phyloP scores from a whole-genome alignment of 2,888 invertebrate genomes.

The Melanostoma mellinum region DNA sequence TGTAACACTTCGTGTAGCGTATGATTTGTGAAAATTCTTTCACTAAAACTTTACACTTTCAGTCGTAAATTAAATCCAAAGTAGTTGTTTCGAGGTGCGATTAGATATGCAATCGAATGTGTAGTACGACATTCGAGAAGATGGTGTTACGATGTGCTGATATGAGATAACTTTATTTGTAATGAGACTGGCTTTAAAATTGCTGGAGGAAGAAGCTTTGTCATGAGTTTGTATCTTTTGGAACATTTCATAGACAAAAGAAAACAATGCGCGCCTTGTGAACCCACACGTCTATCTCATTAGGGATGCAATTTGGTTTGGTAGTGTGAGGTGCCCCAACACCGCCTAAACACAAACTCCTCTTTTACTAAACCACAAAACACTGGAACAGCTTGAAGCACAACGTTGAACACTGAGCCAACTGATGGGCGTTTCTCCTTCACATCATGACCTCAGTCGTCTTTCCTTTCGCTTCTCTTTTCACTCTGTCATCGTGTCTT shows the following conservation, averaged over 20 bases:
- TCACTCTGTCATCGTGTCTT: conserved; percentile 9
- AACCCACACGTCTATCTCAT: conserved; percentile 58
- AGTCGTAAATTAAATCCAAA: conserved; percentile 32
- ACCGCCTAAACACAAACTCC: conserved; percentile 34
- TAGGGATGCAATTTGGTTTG: conserved; percentile 50
- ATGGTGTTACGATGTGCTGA: conserved; percentile 45
- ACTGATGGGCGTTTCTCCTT: conserved; percentile 52
- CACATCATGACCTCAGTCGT: conserved; percentile 40
- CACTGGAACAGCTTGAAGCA: not conserved
- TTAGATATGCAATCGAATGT: conserved; percentile 30
- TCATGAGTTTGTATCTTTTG: not conserved
- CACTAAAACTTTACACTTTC: conserved; percentile 30
- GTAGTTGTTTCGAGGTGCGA: conserved; percentile 5
- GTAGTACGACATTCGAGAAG: conserved; percentile 30
- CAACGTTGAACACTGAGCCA: conserved; percentile 52
- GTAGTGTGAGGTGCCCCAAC: conserved; percentile 40
- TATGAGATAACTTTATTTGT: conserved; percentile 52
- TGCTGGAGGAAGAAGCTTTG: conserved; percentile 9
- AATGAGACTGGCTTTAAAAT: conserved; percentile 31
- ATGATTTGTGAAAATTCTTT: conserved; percentile 45
- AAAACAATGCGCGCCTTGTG: conserved; percentile 6
- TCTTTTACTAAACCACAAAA: not conserved
- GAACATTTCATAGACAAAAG: not conserved
- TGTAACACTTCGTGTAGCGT: conserved; percentile 15
- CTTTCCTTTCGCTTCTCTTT: not conserved